Evolutionary conservation across 2,113 vertebrate species (phyloP).

Genomic region (Leiothrix lutea): DNA sequence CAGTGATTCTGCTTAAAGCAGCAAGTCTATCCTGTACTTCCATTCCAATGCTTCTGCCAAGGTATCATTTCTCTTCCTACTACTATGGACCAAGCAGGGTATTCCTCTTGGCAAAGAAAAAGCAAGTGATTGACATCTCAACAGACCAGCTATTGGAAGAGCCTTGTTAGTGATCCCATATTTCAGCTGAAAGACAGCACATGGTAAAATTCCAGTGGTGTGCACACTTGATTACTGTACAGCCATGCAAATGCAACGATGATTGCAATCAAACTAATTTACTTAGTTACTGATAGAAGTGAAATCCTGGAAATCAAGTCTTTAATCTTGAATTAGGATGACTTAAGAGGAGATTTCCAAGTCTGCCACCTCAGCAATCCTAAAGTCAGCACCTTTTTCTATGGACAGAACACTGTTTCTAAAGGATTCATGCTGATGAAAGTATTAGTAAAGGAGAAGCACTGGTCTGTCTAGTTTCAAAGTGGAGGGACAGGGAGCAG

Average conservation of each 20-base stretch:
- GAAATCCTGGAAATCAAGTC: neutral
- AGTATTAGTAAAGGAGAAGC: neutral
- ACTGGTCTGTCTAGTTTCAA: constrained; percentile 37
- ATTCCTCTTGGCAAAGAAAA: neutral
- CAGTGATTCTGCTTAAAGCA: neutral
- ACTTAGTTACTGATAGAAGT: neutral
- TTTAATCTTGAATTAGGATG: neutral
- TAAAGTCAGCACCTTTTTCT: neutral
- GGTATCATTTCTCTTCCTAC: neutral
- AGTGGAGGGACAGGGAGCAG: neutral
- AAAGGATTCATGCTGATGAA: neutral
- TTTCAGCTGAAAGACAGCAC: neutral
- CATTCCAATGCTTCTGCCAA: neutral
- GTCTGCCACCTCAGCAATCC: neutral
- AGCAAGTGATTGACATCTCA: neutral
- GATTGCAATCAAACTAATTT: neutral
- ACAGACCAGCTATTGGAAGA: neutral
- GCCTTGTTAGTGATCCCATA: neutral
- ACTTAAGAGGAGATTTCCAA: neutral
- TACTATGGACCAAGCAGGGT: neutral
- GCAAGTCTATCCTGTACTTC: neutral
- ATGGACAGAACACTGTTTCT: neutral
- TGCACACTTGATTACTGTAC: neutral
- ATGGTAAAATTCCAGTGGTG: neutral
- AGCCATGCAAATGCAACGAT: neutral